Evolutionary conservation across 2,113 vertebrate species (phyloP).

Genomic region (Ctenomys sociabilis): DNA sequence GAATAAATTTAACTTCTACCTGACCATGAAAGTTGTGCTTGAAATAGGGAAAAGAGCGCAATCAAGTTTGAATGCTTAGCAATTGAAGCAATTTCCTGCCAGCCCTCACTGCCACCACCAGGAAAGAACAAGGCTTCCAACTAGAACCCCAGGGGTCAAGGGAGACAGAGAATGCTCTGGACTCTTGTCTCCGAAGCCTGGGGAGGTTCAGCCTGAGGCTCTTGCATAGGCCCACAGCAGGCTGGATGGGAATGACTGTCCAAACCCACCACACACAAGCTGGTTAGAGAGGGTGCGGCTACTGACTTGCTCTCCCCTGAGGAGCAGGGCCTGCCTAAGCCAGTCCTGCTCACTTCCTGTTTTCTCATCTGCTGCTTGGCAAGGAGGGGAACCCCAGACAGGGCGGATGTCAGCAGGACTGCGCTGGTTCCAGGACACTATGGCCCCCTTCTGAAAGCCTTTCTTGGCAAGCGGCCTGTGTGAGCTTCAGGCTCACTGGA

Average conservation of each 20-base stretch:
- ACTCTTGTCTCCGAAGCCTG: not conserved
- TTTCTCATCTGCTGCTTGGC: slow-evolving; percentile 37
- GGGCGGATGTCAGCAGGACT: not conserved
- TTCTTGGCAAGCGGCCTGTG: not conserved
- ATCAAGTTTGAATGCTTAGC: not conserved
- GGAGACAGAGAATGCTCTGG: not conserved
- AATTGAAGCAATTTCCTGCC: not conserved
- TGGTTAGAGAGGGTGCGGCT: not conserved
- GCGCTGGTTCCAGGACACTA: not conserved
- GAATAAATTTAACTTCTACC: slow-evolving; percentile 62
- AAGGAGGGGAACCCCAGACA: slow-evolving; percentile 9
- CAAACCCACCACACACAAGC: accelerated
- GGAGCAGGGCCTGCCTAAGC: not conserved
- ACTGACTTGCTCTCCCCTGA: not conserved
- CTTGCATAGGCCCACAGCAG: not conserved
- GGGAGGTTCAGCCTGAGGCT: not conserved
- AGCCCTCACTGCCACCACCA: not conserved
- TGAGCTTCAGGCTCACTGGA: no score
- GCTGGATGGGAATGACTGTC: not conserved
- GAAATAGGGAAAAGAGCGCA: not conserved
- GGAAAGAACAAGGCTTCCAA: not conserved
- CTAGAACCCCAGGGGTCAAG: not conserved
- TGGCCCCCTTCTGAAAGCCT: not conserved
- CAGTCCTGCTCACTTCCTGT: slow-evolving; percentile 45
- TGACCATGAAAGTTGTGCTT: not conserved